Percentiles rank a stretch among this genome's conserved stretches.
phyloP scores from a whole-genome alignment of 2,888 invertebrate genomes.

The Trichogramma dendrolimi region DNA sequence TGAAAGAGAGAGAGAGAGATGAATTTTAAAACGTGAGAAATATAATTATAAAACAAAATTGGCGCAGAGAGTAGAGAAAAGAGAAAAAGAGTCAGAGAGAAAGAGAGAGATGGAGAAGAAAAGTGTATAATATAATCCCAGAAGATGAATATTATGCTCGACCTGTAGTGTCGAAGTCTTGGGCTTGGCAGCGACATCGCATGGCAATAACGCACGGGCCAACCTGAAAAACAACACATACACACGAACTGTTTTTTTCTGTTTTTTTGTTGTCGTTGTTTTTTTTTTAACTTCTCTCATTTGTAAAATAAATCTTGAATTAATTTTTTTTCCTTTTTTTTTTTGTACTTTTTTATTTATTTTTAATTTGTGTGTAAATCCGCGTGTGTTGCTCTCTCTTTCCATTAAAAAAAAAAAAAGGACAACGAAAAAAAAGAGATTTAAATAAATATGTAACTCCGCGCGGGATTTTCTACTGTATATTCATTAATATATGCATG shows the following conservation, averaged over 20 bases:
- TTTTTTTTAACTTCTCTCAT: neutral
- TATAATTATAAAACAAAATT: conserved; percentile 1
- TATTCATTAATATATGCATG: conserved; percentile 2
- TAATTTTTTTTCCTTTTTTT: neutral
- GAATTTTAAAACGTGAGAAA: conserved; percentile 26
- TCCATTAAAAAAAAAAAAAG: no score
- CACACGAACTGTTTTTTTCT: conserved; percentile 29
- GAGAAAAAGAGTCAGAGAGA: neutral
- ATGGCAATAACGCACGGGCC: conserved; percentile 49
- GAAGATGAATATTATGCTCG: conserved; percentile 44
- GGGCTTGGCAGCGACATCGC: conserved; percentile 55
- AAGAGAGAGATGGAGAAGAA: conserved; percentile 23
- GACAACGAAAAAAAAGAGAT: no score
- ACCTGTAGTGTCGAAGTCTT: conserved; percentile 79
- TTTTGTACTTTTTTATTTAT: neutral
- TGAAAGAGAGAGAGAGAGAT: conserved; percentile 2
- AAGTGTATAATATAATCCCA: conserved; percentile 22
- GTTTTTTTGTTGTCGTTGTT: neutral
- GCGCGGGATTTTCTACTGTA: neutral
- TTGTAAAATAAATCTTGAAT: neutral
- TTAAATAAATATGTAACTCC: neutral
- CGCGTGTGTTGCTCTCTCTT: neutral
- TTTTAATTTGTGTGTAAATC: neutral
- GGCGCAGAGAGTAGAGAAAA: neutral
- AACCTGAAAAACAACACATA: conserved; percentile 49